Evolutionary conservation across 1,140 invertebrate species (phyloP), one percentile per base, ranked within the genome.

Genomic region (Cyclina sinensis): DNA sequence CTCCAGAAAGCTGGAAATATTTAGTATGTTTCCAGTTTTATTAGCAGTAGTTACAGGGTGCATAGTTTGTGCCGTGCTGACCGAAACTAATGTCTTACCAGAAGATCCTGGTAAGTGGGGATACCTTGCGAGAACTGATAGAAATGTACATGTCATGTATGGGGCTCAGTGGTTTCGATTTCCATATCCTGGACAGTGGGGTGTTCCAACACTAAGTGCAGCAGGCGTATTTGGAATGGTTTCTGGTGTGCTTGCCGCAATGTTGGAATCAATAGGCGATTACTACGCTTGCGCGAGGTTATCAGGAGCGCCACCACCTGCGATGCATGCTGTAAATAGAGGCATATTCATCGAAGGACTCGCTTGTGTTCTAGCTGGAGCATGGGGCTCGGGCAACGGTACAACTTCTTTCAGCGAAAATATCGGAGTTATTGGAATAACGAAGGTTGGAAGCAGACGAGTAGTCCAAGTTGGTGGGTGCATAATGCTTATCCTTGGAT

Each of bases 321-420:
- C 98, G 0, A 95, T 97, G 16, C 97, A 98, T 94, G 98, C 98
- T 0, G 48, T 94, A 73, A 98, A 98, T 94, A 96, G 98, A 98
- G 97, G 87, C 0, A 98, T 99, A 46, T 97, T 97, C 12, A 97
- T 97, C 0, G 98, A 98, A 95, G 98, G 98, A 0, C 92, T 98
- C 18, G 98, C 98, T 1, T 98, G 97, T 0, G 95, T 98, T 7
- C 93, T 98, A 21, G 97, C 98, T 0, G 98, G 98, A 0, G 95
- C 98, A 0, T 98, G 97, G 97, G 98, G 98, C 11, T 97, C 95
- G 96, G 92, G 97, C 18, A 98, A 98, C 92, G 98, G 98, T 1
- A 98, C 98, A 4, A 98, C 98, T 88, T 98, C 98, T 0, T 98
- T 93, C 76, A 94, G 94, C 88, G 98, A 98, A 95, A 99, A 99